Percentiles rank a stretch among this genome's conserved stretches.
Conservation (phyloP, 2,888 invertebrate genomes). For the Siphonodentalium dalli region DNA sequence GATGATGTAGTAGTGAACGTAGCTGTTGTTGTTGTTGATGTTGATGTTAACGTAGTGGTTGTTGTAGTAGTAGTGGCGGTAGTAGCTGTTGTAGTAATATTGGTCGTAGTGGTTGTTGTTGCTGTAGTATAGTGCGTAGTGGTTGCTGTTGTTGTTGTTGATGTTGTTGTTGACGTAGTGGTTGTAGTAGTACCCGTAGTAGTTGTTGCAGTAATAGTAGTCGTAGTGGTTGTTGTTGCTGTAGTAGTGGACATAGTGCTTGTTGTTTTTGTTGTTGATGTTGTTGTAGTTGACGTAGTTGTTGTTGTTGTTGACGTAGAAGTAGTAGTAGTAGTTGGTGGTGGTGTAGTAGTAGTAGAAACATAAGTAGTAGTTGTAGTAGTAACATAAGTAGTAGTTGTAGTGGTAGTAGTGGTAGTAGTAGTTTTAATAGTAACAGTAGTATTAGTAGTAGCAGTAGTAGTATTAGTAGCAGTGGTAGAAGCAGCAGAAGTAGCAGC, state of each 20-base stretch:
- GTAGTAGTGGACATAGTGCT: not conserved
- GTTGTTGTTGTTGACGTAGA: not conserved
- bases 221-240: not conserved
- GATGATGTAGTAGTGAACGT: constrained; percentile 1
- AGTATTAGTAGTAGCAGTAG: constrained; percentile 3
- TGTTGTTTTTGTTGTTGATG: not conserved
- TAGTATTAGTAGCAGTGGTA: constrained; percentile 1
- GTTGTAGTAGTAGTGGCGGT: not conserved
- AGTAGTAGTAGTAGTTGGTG: not conserved
- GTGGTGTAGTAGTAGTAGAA: not conserved
- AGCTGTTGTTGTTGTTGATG: not conserved
- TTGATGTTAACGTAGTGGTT: not conserved
- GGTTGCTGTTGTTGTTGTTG: not conserved
- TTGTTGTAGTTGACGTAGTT: not conserved
- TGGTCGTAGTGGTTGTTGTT: not conserved
- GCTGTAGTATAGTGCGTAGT: too few species aligned
- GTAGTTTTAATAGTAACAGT: not conserved
- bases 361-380: not conserved
- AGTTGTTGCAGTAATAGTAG: not conserved
- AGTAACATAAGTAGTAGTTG: not conserved
- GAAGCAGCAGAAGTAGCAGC: not conserved
- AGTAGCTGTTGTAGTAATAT: not conserved
- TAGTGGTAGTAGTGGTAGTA: constrained; percentile 1
- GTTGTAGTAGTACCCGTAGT: not conserved
- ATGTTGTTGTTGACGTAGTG: not conserved